Conservation (phyloP, 2,888 invertebrate species). For the Orthonevra nobilis region DNA sequence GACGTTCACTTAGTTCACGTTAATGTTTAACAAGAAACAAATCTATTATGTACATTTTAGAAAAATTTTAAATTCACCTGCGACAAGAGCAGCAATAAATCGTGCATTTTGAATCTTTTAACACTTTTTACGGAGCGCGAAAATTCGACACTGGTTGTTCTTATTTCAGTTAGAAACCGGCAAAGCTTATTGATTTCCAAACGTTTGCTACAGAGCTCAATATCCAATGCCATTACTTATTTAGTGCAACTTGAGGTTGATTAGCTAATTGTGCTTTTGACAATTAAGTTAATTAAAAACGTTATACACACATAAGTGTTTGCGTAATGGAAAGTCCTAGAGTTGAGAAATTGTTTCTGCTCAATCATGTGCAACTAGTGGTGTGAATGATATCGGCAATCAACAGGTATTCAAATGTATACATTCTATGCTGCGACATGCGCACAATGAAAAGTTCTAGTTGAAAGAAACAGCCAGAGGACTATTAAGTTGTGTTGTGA, state of each 20-base stretch:
- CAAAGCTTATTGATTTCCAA: conserved; percentile 28
- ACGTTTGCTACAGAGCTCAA: conserved; percentile 28
- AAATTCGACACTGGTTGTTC: neutral
- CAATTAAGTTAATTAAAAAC: conserved; percentile 58
- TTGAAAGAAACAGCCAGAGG: too few species aligned
- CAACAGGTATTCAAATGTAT: conserved; percentile 4
- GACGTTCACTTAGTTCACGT: too few species aligned
- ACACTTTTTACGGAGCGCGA: neutral
- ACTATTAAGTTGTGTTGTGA: too few species aligned
- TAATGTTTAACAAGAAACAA: too few species aligned
- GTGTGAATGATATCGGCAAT: neutral
- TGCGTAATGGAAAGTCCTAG: neutral
- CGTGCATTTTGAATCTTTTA: conserved; percentile 21
- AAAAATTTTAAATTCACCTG: conserved; percentile 29
- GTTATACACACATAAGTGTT: neutral
- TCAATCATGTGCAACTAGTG: conserved; percentile 37
- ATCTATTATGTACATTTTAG: too few species aligned
- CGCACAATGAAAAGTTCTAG: neutral
- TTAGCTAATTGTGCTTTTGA: conserved; percentile 52
- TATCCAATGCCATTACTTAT: conserved; percentile 39
- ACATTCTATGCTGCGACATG: neutral
- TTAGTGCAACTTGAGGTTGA: conserved; percentile 48
- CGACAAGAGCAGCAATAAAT: conserved; percentile 28
- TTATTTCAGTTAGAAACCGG: conserved; percentile 6
- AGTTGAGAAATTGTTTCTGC: neutral